phyloP scores from a whole-genome alignment of 2,797 vertebrate species.

The Amblyraja radiata region DNA sequence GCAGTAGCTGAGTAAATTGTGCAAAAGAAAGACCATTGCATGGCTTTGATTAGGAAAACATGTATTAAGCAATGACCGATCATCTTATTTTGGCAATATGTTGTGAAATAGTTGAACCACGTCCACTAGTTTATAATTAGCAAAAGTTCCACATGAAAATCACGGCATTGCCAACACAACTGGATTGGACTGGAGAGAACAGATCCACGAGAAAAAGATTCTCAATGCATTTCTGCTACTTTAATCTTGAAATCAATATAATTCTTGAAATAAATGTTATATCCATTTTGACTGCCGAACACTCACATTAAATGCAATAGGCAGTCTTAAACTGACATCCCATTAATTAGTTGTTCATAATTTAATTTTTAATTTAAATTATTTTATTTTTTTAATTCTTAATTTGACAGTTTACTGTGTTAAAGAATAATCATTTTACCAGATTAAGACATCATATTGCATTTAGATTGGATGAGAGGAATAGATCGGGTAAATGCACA shows the following conservation, averaged over 20 bases:
- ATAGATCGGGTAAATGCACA: no score
- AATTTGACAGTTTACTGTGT: no score
- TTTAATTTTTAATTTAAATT: no score
- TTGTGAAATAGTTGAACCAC: conserved; percentile 32
- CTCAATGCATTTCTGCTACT: neutral
- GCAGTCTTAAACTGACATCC: neutral
- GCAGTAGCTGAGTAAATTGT: neutral
- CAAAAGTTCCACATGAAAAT: conserved; percentile 23
- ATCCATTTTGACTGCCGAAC: neutral
- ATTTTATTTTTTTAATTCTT: no score
- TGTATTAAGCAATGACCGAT: conserved; percentile 27
- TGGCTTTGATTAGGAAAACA: neutral
- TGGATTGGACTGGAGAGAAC: neutral
- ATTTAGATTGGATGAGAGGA: no score
- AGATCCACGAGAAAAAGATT: neutral
- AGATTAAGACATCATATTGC: no score
- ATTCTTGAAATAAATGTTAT: neutral
- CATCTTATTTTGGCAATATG: conserved; percentile 31
- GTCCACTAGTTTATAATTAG: conserved; percentile 32
- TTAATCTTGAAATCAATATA: neutral
- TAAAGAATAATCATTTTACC: no score
- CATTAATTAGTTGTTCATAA: no score
- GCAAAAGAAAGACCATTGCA: neutral
- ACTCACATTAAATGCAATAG: neutral
- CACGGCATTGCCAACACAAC: neutral